Evolutionary conservation across 2,888 invertebrate genomes (phyloP).

Genomic region (Tribolium freemani): DNA sequence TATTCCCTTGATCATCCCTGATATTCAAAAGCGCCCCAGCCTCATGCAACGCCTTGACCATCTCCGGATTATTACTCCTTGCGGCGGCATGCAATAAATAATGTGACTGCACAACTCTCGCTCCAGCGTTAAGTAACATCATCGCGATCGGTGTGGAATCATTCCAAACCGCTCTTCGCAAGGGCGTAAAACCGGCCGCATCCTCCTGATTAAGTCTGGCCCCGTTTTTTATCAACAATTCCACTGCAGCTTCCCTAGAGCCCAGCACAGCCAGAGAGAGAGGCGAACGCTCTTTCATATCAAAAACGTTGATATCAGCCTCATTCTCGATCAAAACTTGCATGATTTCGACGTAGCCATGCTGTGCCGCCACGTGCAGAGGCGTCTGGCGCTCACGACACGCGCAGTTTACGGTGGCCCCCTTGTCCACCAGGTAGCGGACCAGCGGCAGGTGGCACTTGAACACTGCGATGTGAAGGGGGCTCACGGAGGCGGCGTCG

Average conservation of each 20-base stretch:
- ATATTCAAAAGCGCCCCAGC: constrained; percentile 75
- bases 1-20: constrained; percentile 77
- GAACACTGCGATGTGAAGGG: constrained; percentile 77
- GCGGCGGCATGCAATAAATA: constrained; percentile 79
- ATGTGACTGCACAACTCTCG: constrained; percentile 79
- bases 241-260: constrained; percentile 65
- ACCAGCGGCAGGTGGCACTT: constrained; percentile 53
- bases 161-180: constrained; percentile 80
- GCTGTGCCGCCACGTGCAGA: constrained; percentile 64
- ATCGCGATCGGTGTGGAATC: constrained; percentile 73
- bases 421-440: constrained; percentile 44
- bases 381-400: constrained; percentile 66
- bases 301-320: constrained; percentile 73
- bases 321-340: constrained; percentile 71
- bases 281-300: constrained; percentile 68
- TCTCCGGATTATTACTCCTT: constrained; percentile 73
- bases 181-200: constrained; percentile 78
- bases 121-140: constrained; percentile 75
- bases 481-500: constrained; percentile 76
- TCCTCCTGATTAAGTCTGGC: constrained; percentile 80
- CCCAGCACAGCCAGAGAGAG: constrained; percentile 67
- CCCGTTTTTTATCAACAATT: constrained; percentile 71
- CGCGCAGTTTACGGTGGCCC: constrained; percentile 63
- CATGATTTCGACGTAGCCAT: constrained; percentile 67
- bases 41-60: constrained; percentile 72